Evolutionary conservation across 2,888 invertebrate species (phyloP).

Genomic region (Cantharis rufa): DNA sequence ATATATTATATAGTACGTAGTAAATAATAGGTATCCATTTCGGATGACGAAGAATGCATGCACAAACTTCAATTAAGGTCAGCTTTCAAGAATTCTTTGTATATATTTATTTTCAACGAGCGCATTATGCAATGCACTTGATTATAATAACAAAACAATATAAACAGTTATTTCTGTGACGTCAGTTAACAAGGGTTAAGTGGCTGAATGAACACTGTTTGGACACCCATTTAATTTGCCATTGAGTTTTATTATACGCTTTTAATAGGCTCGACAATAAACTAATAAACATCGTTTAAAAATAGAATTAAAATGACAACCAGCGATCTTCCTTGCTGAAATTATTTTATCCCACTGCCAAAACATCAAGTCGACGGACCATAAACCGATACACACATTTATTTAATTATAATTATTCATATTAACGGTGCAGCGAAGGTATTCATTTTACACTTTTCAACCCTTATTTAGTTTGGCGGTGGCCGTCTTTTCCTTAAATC

Average conservation of each 20-base stretch:
- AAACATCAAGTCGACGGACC: not conserved
- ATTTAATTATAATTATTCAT: not conserved
- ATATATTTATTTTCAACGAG: not conserved
- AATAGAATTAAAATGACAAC: not conserved
- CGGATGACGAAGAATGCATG: not conserved
- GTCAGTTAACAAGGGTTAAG: slow-evolving; percentile 32
- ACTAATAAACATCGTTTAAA: not conserved
- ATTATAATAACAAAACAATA: slow-evolving; percentile 26
- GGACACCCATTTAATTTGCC: slow-evolving; percentile 21
- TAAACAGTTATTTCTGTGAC: slow-evolving; percentile 24
- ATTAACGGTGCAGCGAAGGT: not conserved
- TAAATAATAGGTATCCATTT: not conserved
- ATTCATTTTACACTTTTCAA: not conserved
- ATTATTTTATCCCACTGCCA: not conserved
- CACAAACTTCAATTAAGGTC: not conserved
- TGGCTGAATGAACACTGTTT: slow-evolving; percentile 27
- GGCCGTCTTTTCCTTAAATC: not conserved
- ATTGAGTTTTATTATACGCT: slow-evolving; percentile 18
- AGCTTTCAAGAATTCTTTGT: not conserved
- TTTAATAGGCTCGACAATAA: slow-evolving; percentile 7
- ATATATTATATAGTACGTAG: not conserved
- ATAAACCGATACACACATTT: too few species aligned
- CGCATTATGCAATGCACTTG: slow-evolving; percentile 18
- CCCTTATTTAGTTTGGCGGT: not conserved
- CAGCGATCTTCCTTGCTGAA: not conserved